A percentile compares a stretch with the other conserved stretches of the same genome.
Evolutionary conservation across 2,113 vertebrate species (phyloP).

Genomic region (Phasianus colchicus): DNA sequence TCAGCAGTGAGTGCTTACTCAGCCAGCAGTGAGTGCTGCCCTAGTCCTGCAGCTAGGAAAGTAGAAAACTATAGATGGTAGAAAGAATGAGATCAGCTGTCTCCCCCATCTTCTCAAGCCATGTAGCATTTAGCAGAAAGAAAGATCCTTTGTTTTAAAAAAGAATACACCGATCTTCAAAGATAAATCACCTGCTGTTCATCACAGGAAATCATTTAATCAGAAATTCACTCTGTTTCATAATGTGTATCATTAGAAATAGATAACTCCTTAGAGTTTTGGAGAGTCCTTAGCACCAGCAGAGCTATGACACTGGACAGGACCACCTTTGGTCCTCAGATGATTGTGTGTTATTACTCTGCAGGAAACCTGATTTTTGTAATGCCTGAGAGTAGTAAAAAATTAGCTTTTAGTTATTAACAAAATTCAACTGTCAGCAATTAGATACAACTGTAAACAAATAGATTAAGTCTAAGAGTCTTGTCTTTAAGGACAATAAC

Average conservation of each 20-base stretch:
- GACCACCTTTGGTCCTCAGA: not conserved
- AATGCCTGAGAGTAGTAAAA: not conserved
- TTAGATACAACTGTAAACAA: not conserved
- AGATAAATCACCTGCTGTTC: not conserved
- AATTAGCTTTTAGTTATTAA: not conserved
- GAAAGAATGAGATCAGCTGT: not conserved
- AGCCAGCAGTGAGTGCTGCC: not conserved
- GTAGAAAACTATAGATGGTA: not conserved
- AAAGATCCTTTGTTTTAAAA: not conserved
- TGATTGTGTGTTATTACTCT: not conserved
- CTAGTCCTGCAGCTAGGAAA: not conserved
- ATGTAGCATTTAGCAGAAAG: not conserved
- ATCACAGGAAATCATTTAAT: not conserved
- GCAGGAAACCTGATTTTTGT: not conserved
- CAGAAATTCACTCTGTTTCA: not conserved
- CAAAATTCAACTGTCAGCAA: constrained; percentile 6
- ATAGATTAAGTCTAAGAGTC: constrained; percentile 8
- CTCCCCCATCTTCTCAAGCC: not conserved
- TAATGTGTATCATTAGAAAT: not conserved
- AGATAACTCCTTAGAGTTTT: not conserved
- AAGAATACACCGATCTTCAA: not conserved
- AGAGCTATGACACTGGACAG: not conserved
- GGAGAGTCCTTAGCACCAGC: not conserved
- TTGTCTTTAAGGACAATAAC: constrained; percentile 49
- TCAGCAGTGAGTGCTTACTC: not conserved